These are phyloP conservation scores for Torymus aiolomorphi DNA, from an alignment of 2,888 invertebrate species.

Conservation along the genomic window DNA sequence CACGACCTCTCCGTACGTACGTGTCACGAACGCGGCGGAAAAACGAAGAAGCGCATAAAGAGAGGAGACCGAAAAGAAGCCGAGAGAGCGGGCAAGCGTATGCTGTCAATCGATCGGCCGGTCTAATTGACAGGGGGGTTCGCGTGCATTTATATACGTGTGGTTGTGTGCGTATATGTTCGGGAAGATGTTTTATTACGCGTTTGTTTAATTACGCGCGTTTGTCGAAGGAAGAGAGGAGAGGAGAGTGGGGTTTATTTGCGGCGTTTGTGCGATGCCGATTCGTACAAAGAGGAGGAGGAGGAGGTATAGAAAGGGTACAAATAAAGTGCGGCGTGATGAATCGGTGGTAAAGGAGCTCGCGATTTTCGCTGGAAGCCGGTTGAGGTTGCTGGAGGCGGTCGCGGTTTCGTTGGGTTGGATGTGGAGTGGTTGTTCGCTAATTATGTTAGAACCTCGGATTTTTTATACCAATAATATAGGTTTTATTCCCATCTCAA, in stretches of 20 bases:
- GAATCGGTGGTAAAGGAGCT: constrained; percentile 25
- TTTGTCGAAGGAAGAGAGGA: constrained; percentile 17
- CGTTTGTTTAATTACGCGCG: constrained; percentile 58
- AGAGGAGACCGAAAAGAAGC: too few relatives aligned
- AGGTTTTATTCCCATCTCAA: too few relatives aligned
- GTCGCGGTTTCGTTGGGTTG: neutral
- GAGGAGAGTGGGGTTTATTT: too few relatives aligned
- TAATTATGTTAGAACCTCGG: too few relatives aligned
- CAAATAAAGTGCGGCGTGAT: constrained; percentile 7
- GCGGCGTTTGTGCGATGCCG: too few relatives aligned
- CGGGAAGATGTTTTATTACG: constrained; percentile 59
- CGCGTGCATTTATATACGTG: too few relatives aligned
- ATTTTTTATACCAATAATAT: too few relatives aligned
- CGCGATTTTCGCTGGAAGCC: neutral
- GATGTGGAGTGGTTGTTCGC: neutral
- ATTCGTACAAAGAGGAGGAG: neutral
- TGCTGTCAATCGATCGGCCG: neutral
- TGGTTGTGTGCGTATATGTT: constrained; percentile 1
- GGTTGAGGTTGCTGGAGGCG: neutral
- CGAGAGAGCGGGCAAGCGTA: too few relatives aligned
- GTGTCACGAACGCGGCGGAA: too few relatives aligned
- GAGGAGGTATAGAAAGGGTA: neutral
- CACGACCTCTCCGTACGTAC: too few relatives aligned
- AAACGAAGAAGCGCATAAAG: too few relatives aligned
- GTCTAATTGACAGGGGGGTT: constrained; percentile 54